Base-by-base conservation (phyloP, 1,140 invertebrate species). In the Cydia fagiglandana region DNA sequence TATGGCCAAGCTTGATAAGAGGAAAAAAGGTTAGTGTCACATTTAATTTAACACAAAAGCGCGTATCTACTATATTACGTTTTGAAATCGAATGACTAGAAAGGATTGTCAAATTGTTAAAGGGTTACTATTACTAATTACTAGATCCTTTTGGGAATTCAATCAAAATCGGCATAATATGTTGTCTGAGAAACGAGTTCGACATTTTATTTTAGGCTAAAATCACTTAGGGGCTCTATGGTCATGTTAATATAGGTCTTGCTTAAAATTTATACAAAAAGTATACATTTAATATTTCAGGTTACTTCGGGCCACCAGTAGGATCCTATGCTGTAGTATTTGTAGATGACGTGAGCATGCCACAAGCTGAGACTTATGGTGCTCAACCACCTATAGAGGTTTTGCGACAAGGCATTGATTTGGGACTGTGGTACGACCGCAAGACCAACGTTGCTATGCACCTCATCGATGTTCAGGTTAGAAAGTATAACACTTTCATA, bases 291-390 rank as follows among this genome's bases (percentile, higher is more conserved):
- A 10, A 20, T 75, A 77, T 75, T 56, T 45, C 30, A 91, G 93
- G 98, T 5, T 96, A 98, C 15, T 99, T 95, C 90, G 98, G 98
- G 0, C 98, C 98, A 6, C 97, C 98, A 0, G 94, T 98, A n/a
- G 97, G 97, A 2, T 98, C 97, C 88, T 96, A 96, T 80, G 96
- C 96, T 93, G 96, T 99, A 13, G 95, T 99, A 30, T 99, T 99
- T 89, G 97, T 99, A 4, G 98, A 99, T 87, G 98, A 99, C 88
- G 94, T 99, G 4, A 98, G 98, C 80, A 98, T 99, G 97, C 98
- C 98, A 0, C 91, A 97, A 79, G 95, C 96, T 76, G 97, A 98
- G 91, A 94, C 94, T 6, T 98, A 97, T 87, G 98, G 98, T 0
- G 97, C 97, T 1, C 97, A 98, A 90, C 98, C 98, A 0, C 97